These are phyloP conservation scores for Drosophila arizonae DNA, from an alignment of 1,140 invertebrate genomes.

Conservation along the genomic window DNA sequence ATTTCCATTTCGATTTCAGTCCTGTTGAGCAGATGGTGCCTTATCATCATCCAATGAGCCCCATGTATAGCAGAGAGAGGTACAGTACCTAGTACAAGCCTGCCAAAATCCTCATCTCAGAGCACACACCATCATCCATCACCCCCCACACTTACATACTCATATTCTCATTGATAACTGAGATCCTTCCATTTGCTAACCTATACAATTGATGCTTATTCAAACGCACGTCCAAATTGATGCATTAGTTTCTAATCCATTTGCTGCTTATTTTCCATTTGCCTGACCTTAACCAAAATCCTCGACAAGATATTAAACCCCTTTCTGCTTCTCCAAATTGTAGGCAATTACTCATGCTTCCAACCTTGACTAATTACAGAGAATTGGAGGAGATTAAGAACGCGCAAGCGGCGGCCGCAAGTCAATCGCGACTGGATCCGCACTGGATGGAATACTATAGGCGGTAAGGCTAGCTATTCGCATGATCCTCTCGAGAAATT, in stretches of 20 bases:
- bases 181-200: slow-evolving; percentile 20
- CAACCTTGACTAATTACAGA: slow-evolving; percentile 76
- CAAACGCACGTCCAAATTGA: slow-evolving; percentile 51
- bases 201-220: slow-evolving; percentile 17
- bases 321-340: slow-evolving; percentile 8
- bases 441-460: slow-evolving; percentile 96
- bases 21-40: slow-evolving; percentile 83
- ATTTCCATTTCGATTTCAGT: slow-evolving; percentile 81
- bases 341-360: slow-evolving; percentile 16
- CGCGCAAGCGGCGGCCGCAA: slow-evolving; percentile 84
- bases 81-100: slow-evolving; percentile 74
- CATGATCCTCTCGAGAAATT: neutral
- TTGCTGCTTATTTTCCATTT: slow-evolving; percentile 56
- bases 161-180: slow-evolving; percentile 26
- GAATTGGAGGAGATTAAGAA: slow-evolving; percentile 93
- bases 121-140: slow-evolving; percentile 27
- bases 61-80: slow-evolving; percentile 83
- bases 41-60: slow-evolving; percentile 83
- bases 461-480: slow-evolving; percentile 83
- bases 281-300: slow-evolving; percentile 37
- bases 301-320: slow-evolving; percentile 24
- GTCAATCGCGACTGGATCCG: slow-evolving; percentile 89
- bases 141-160: slow-evolving; percentile 18
- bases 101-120: slow-evolving; percentile 55
- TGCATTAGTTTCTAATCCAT: slow-evolving; percentile 23